These are phyloP conservation scores for Serinus canaria DNA, from an alignment of 2,113 vertebrate species.

Conservation along the genomic window DNA sequence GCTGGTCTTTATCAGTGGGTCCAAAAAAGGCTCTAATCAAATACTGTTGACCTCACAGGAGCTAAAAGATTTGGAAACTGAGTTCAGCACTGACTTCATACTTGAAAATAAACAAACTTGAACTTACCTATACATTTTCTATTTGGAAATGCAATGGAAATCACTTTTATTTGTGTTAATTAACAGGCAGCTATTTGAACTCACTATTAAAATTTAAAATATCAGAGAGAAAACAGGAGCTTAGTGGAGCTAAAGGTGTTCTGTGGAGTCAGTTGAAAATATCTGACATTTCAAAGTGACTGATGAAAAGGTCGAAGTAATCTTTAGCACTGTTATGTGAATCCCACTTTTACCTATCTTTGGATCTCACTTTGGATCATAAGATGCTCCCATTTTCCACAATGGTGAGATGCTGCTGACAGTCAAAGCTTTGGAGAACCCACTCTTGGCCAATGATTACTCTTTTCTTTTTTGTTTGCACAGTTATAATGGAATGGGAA, in stretches of 20 bases:
- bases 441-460: not conserved
- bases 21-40: not conserved
- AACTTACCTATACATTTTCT: not conserved
- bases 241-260: not conserved
- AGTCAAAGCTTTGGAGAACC: not conserved
- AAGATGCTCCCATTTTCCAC: not conserved
- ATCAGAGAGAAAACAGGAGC: not conserved
- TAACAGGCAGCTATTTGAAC: not conserved
- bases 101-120: not conserved
- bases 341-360: not conserved
- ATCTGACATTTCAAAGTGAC: conserved; percentile 26
- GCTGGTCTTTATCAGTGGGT: not conserved
- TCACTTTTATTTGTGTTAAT: not conserved
- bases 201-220: not conserved
- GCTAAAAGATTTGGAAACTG: not conserved
- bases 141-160: not conserved
- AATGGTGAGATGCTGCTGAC: not conserved
- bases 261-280: not conserved
- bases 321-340: not conserved
- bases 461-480: not conserved
- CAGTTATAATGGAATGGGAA: not conserved
- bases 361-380: not conserved
- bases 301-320: conserved; percentile 50
- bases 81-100: not conserved
- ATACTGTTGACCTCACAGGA: not conserved